Evolutionary conservation across 2,113 vertebrate genomes (phyloP).

Genomic region (Coracopsis vasa): DNA sequence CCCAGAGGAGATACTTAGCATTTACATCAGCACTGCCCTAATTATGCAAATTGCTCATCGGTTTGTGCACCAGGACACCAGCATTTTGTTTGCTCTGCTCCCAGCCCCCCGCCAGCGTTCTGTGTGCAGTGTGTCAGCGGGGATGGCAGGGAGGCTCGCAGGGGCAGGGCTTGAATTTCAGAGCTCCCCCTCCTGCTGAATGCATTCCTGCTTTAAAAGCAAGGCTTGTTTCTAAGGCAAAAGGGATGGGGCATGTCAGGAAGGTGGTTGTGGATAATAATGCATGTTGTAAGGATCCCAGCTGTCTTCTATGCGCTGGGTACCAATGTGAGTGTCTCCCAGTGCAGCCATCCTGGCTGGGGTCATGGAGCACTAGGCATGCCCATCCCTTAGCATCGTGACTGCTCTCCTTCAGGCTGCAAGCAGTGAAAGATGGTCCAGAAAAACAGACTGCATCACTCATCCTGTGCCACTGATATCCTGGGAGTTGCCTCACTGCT

Average conservation of each 20-base stretch:
- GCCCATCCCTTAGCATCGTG: background rate
- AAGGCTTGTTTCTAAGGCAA: background rate
- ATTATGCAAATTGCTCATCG: background rate
- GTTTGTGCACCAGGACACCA: background rate
- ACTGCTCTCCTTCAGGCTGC: background rate
- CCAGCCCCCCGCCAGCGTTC: background rate
- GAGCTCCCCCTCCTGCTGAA: background rate
- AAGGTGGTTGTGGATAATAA: background rate
- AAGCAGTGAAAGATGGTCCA: background rate
- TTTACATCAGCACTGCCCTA: background rate
- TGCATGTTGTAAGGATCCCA: background rate
- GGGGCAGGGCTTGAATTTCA: background rate
- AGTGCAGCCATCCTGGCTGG: rapidly evolving
- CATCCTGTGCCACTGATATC: background rate
- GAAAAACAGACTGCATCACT: background rate
- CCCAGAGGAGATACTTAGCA: background rate
- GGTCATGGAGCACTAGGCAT: background rate
- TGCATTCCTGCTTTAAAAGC: background rate
- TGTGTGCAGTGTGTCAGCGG: rapidly evolving
- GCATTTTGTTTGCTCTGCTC: background rate
- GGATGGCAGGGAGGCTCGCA: background rate
- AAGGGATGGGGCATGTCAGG: background rate
- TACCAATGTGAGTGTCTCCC: background rate
- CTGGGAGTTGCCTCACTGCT: background rate
- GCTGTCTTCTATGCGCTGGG: background rate